These are phyloP conservation scores for Phyllostomus hastatus DNA, from an alignment of 2,113 vertebrate species.

Conservation along the genomic window DNA sequence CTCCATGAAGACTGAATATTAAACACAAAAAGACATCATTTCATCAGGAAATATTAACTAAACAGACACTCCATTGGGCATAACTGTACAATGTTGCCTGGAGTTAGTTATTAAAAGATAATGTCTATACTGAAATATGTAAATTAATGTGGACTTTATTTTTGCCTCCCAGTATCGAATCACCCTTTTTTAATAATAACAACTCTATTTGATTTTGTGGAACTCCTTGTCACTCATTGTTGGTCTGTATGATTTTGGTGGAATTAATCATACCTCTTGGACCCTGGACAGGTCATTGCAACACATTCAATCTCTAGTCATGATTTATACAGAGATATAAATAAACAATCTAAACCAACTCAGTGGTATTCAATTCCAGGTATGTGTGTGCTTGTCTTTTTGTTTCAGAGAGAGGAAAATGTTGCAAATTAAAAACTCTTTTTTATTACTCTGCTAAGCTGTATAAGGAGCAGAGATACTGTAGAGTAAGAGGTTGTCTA, in stretches of 20 bases:
- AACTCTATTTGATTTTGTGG: not conserved
- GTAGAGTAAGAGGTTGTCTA: not conserved
- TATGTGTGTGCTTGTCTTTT: not conserved
- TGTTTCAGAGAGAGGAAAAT: not conserved
- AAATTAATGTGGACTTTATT: not conserved
- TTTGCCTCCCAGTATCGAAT: not conserved
- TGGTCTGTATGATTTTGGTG: not conserved
- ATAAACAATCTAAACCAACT: not conserved
- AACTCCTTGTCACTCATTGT: not conserved
- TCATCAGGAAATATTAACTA: not conserved
- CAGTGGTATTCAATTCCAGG: not conserved
- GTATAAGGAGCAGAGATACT: not conserved
- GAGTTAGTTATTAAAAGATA: not conserved
- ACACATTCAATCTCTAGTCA: not conserved
- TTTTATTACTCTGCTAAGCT: not conserved
- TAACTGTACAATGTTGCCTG: not conserved
- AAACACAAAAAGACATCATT: not conserved
- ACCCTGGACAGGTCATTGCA: not conserved
- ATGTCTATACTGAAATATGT: not conserved
- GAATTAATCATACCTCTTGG: not conserved
- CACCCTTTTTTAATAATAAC: not conserved
- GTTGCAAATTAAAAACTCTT: not conserved
- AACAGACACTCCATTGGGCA: not conserved
- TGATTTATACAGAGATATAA: not conserved
- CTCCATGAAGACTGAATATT: not conserved